These are phyloP conservation scores for Oryzias woworae DNA, from an alignment of 2,113 vertebrate genomes.

Conservation along the genomic window DNA sequence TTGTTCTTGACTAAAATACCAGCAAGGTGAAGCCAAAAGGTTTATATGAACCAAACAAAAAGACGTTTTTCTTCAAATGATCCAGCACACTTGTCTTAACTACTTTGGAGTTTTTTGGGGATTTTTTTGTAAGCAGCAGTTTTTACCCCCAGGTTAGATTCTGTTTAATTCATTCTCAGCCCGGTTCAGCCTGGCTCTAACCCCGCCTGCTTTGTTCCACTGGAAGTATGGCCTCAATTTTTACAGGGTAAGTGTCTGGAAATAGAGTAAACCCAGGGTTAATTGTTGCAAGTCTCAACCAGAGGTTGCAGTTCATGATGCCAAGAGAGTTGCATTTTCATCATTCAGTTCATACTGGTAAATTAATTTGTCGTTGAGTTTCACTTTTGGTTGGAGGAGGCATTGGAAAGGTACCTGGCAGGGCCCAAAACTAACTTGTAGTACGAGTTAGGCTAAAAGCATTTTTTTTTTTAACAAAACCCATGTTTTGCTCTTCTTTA, in stretches of 20 bases:
- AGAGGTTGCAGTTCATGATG: conserved; percentile 8
- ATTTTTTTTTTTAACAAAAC: too few species aligned
- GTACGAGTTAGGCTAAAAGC: too few species aligned
- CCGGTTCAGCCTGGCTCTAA: conserved; percentile 26
- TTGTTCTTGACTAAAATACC: too few species aligned
- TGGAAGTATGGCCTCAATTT: conserved; percentile 33
- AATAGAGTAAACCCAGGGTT: conserved; percentile 34
- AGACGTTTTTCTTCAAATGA: too few species aligned
- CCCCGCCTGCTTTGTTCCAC: conserved; percentile 11
- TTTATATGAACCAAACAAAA: too few species aligned
- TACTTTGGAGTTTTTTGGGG: background rate
- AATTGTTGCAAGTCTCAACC: conserved; percentile 29
- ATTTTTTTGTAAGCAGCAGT: background rate
- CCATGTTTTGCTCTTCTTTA: too few species aligned
- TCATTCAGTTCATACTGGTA: conserved; percentile 25
- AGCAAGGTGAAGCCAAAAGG: too few species aligned
- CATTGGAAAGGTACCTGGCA: conserved; percentile 1
- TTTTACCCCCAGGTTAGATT: conserved; percentile 12
- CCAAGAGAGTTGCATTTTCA: conserved; percentile 16
- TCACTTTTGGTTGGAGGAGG: background rate
- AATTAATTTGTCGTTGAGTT: conserved; percentile 1
- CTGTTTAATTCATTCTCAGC: background rate
- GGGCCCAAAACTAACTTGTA: too few species aligned
- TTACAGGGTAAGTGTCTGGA: conserved; percentile 28
- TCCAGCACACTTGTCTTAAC: background rate